These are phyloP conservation scores for Octomys mimax DNA, from an alignment of 2,797 vertebrate genomes.

Conservation along the genomic window DNA sequence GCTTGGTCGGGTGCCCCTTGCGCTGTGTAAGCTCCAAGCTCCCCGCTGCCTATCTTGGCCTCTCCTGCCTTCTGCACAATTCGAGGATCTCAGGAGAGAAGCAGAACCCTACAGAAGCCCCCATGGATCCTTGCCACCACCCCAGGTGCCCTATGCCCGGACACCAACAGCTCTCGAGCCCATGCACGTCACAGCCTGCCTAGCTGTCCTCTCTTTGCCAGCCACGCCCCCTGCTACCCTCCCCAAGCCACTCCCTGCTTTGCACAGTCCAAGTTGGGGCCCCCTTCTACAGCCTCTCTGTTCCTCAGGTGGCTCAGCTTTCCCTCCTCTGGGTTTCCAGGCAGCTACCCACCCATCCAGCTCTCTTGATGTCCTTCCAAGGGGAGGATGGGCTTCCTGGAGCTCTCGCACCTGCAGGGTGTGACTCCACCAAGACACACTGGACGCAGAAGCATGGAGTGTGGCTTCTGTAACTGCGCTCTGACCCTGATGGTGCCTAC, in stretches of 20 bases:
- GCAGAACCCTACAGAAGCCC: background rate
- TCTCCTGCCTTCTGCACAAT: background rate
- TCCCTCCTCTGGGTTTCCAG: background rate
- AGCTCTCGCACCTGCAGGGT: background rate
- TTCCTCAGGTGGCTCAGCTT: background rate
- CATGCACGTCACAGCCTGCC: fast-evolving
- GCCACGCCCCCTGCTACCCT: background rate
- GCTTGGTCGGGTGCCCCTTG: background rate
- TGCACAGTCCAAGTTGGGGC: background rate
- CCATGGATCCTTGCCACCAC: background rate
- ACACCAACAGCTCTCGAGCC: background rate
- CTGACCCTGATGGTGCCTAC: background rate
- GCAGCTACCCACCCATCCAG: background rate
- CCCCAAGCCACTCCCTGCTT: background rate
- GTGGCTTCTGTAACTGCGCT: background rate
- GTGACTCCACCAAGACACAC: background rate
- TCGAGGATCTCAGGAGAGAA: background rate
- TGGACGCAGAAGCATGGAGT: background rate
- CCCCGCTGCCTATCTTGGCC: background rate
- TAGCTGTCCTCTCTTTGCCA: background rate
- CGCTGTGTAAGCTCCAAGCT: background rate
- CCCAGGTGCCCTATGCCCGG: background rate
- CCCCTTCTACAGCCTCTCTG: background rate
- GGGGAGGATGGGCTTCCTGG: background rate
- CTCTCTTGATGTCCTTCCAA: background rate